Evolutionary conservation across 1,140 invertebrate genomes (phyloP), one percentile per base, ranked within the genome.

Genomic region (Ips typographus): DNA sequence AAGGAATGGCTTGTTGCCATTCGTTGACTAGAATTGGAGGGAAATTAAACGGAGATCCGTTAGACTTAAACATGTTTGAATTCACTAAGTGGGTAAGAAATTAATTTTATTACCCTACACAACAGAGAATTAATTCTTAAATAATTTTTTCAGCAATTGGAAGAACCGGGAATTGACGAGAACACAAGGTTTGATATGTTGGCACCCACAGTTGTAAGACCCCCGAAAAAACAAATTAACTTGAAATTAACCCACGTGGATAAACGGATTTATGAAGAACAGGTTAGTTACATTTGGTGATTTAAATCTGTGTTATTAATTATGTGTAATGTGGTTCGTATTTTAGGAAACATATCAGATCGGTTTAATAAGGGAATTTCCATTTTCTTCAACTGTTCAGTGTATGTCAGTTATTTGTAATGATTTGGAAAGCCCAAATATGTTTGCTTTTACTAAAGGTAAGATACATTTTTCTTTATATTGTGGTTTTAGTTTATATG

Each of bases 381-480:
- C 94, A 22, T 98, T 97, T 79, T 94, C 93, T 0, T 96, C 94
- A 0, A 89, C 85, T 43, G 83, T 94, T 40, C 94, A 96, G 79
- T 85, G 94, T 53, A 97, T 97, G 94, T 93, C 92, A 74, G 94
- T 97, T 1, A 93, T 98, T 56, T 92, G 91, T 3, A 84, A 92
- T 70, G 87, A 87, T 2, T 82, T 95, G 1, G 90, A 85, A 40
- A 88, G 87, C n/a, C 84, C 86, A 43, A 86, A 91, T 76, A 94
- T 94, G 85, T 87, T 91, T 71, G 85, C 94, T 3, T 96, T 91
- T 77, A 90, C 91, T 57, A 97, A 98, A 82, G 95, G 65, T 68
- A 66, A 58, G 38, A 41, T 22, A 36, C 44, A 47, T 6, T 2
- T 22, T 6, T 39, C 6, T 52, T 49, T 61, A 61, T 6, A 8